A percentile compares a stretch with the other conserved stretches of the same genome.
These are phyloP conservation scores for Megaptera novaeangliae DNA, from an alignment of 2,113 vertebrate genomes.

Conservation along the genomic window DNA sequence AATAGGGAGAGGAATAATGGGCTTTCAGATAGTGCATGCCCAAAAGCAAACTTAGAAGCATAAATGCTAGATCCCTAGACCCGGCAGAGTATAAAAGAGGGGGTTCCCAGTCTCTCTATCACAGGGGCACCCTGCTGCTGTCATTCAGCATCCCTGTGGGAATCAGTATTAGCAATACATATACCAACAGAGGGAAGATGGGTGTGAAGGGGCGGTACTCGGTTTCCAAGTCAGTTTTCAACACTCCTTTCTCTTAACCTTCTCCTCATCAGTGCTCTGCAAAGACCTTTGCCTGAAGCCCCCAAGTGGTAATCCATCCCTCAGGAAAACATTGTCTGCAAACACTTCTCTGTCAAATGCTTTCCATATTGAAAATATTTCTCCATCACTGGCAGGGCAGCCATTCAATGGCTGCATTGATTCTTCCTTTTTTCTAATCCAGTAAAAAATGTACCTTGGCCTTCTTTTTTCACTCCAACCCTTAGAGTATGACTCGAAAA, in stretches of 20 bases:
- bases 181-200: accelerated
- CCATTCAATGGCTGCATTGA: not conserved
- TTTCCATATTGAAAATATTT: not conserved
- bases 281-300: not conserved
- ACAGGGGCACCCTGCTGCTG: not conserved
- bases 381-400: not conserved
- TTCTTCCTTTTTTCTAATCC: not conserved
- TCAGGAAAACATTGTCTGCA: not conserved
- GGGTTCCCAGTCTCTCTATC: not conserved
- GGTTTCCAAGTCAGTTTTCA: not conserved
- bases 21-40: not conserved
- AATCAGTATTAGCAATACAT: not conserved
- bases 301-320: not conserved
- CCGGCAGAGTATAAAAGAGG: not conserved
- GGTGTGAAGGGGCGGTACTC: not conserved
- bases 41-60: not conserved
- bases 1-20: conserved; percentile 54
- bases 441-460: conserved; percentile 13
- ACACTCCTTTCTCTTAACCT: not conserved
- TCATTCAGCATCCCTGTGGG: not conserved
- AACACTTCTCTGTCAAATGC: not conserved
- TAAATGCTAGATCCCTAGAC: not conserved
- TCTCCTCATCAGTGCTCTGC: not conserved
- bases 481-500: not conserved
- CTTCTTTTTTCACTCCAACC: conserved; percentile 17